Conservation (phyloP, 2,113 vertebrate genomes). For the Lynx canadensis region DNA sequence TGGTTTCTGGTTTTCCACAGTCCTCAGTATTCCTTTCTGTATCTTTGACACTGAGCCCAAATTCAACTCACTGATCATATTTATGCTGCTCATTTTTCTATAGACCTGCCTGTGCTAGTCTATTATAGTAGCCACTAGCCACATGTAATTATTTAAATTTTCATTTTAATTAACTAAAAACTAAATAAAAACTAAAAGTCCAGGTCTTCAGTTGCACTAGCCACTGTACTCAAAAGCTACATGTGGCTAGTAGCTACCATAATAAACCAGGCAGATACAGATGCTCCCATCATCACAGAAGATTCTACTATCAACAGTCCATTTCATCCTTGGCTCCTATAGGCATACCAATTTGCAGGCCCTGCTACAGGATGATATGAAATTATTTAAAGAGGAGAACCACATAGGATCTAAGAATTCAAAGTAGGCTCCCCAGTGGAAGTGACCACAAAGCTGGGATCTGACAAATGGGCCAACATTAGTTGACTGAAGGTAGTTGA, state of each 20-base stretch:
- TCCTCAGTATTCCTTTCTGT: neutral
- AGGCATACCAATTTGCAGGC: neutral
- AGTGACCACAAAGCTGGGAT: neutral
- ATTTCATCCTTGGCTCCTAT: neutral
- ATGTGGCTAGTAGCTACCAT: neutral
- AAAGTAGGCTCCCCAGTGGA: neutral
- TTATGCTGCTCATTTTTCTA: neutral
- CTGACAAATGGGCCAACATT: neutral
- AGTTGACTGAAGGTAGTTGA: neutral
- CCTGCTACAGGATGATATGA: neutral
- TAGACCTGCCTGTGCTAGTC: neutral
- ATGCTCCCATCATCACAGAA: neutral
- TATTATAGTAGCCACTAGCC: neutral
- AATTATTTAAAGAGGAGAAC: neutral
- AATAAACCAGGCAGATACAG: neutral
- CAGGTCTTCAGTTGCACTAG: neutral
- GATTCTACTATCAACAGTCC: neutral
- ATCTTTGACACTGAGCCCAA: neutral
- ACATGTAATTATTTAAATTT: neutral
- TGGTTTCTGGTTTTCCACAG: neutral
- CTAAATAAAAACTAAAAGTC: neutral
- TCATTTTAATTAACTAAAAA: slow-evolving; percentile 25
- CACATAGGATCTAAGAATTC: neutral
- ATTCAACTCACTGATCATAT: neutral
- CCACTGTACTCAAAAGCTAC: neutral